These are phyloP conservation scores for Microctenopoma lineatum DNA, from an alignment of 2,797 vertebrate genomes.

Conservation along the genomic window DNA sequence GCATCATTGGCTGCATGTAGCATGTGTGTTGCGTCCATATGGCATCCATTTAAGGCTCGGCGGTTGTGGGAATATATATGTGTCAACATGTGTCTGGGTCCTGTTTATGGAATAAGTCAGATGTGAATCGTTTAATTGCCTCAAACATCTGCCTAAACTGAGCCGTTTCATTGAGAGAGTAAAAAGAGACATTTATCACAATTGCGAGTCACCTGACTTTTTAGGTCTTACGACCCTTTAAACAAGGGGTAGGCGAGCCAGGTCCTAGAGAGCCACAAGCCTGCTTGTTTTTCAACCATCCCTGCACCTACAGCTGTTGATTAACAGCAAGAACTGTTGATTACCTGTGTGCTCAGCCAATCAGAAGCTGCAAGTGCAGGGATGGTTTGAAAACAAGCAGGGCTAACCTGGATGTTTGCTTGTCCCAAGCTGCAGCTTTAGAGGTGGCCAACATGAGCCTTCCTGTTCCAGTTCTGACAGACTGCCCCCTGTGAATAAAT, in stretches of 20 bases:
- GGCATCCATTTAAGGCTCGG: constrained; percentile 9
- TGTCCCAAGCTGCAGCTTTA: constrained; percentile 57
- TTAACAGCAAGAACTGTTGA: no score
- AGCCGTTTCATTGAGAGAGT: constrained; percentile 13
- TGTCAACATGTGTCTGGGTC: constrained; percentile 27
- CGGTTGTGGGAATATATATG: background rate
- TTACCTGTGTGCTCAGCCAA: no score
- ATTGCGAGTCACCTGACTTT: constrained; percentile 24
- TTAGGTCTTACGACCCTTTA: constrained; percentile 32
- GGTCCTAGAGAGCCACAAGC: no score
- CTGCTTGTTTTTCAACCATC: no score
- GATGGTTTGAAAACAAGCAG: no score
- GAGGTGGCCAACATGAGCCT: constrained; percentile 55
- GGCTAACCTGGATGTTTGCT: constrained; percentile 5
- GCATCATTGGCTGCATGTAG: constrained; percentile 24
- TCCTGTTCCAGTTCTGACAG: constrained; percentile 64
- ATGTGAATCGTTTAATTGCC: constrained; percentile 12
- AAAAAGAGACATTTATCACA: constrained; percentile 27
- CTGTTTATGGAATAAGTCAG: constrained; percentile 31
- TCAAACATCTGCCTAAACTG: constrained; percentile 8
- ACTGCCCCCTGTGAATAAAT: constrained; percentile 77
- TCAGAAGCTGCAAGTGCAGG: no score
- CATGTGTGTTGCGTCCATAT: constrained; percentile 18
- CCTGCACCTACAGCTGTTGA: no score
- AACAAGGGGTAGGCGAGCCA: background rate